Evolutionary conservation across 2,797 vertebrate species (phyloP).

Genomic region (Betta splendens): DNA sequence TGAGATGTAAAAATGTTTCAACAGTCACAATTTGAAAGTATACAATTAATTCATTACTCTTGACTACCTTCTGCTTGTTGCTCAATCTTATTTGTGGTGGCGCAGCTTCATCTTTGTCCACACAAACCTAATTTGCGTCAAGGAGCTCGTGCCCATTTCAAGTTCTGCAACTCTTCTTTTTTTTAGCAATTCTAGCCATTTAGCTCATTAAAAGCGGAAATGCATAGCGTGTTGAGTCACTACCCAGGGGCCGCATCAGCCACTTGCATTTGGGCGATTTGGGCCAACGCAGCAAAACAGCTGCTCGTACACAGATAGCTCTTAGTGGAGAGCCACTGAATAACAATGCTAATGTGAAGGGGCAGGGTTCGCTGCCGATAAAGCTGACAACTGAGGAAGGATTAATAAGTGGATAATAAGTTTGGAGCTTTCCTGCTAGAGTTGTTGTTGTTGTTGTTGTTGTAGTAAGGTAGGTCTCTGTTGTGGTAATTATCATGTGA

Average conservation of each 20-base stretch:
- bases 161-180: constrained; percentile 31
- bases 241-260: constrained; percentile 59
- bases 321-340: constrained; percentile 33
- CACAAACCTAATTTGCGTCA: constrained; percentile 36
- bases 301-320: constrained; percentile 29
- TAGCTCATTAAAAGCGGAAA: constrained; percentile 73
- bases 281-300: constrained; percentile 59
- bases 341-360: constrained; percentile 50
- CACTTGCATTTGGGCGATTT: constrained; percentile 58
- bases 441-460: constrained; percentile 26
- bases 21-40: too few relatives aligned
- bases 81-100: too few relatives aligned
- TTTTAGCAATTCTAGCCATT: constrained; percentile 45
- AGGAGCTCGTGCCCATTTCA: constrained; percentile 32
- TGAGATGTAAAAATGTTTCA: too few relatives aligned
- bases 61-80: too few relatives aligned
- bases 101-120: constrained; percentile 24
- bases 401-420: constrained; percentile 67
- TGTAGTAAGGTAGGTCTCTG: constrained; percentile 49
- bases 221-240: constrained; percentile 51
- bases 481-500: constrained; percentile 62
- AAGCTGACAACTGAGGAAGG: constrained; percentile 34
- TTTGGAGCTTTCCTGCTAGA: constrained; percentile 42
- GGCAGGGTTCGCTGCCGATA: constrained; percentile 44
- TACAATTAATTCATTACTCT: too few relatives aligned